phyloP scores from a whole-genome alignment of 2,113 vertebrate genomes.

The Ceyx cyanopectus region DNA sequence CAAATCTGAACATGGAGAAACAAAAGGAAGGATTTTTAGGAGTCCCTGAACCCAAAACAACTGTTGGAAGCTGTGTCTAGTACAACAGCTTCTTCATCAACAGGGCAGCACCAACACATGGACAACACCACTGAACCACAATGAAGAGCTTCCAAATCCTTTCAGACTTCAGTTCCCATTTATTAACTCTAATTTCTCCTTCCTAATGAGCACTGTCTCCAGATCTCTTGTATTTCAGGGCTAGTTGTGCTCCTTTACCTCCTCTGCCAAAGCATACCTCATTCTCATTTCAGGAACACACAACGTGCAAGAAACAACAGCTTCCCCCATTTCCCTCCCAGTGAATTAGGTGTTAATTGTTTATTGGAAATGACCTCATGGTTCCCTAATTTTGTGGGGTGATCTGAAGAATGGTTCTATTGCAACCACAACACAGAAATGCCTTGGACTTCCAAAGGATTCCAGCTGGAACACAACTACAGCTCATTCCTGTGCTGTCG shows the following conservation, averaged over 20 bases:
- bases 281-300: not conserved
- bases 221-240: not conserved
- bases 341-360: not conserved
- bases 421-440: not conserved
- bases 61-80: not conserved
- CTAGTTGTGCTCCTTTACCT: not conserved
- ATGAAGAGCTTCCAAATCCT: not conserved
- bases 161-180: not conserved
- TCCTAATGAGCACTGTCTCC: not conserved
- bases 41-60: not conserved
- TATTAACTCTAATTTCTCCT: not conserved
- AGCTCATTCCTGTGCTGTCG: not conserved
- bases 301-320: not conserved
- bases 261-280: not conserved
- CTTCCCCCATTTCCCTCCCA: not conserved
- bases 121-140: not conserved
- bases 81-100: not conserved
- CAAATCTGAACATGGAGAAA: not conserved
- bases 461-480: not conserved
- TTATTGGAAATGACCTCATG: not conserved
- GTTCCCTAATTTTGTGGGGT: constrained; percentile 8
- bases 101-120: not conserved
- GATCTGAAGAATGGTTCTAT: constrained; percentile 13
- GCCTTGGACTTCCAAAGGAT: not conserved
- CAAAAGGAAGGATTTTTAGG: not conserved